Conservation (phyloP, 2,113 vertebrate genomes). For the Agapornis roseicollis region DNA sequence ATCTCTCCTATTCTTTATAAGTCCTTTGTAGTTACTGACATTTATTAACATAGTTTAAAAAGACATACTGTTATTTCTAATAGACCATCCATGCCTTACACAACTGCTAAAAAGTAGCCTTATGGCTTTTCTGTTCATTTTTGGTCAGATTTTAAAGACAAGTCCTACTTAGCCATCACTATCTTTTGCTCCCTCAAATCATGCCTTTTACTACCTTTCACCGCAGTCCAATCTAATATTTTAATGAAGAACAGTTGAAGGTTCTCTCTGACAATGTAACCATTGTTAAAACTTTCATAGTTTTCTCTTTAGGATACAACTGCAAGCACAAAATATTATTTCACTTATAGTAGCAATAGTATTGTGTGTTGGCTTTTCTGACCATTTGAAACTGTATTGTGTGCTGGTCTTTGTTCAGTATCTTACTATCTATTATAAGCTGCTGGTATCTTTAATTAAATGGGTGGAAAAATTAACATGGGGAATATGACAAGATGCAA, state of each 20-base stretch:
- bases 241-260: conserved; percentile 69
- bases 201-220: background rate
- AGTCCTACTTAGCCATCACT: background rate
- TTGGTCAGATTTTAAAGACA: background rate
- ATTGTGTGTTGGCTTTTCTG: background rate
- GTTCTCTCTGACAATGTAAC: conserved; percentile 11
- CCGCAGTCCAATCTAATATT: background rate
- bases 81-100: conserved; percentile 27
- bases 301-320: conserved; percentile 18
- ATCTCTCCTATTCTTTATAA: background rate
- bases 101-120: background rate
- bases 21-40: background rate
- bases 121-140: background rate
- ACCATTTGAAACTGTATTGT: background rate
- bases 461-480: background rate
- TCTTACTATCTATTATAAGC: background rate
- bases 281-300: background rate
- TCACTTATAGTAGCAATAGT: conserved; percentile 8
- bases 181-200: background rate
- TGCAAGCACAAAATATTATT: conserved; percentile 27
- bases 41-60: background rate
- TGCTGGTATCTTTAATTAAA: background rate
- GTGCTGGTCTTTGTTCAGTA: conserved; percentile 6
- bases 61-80: background rate
- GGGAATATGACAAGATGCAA: background rate